Base-by-base conservation (phyloP, 2,888 invertebrate genomes). In the Electrophaes corylata region DNA sequence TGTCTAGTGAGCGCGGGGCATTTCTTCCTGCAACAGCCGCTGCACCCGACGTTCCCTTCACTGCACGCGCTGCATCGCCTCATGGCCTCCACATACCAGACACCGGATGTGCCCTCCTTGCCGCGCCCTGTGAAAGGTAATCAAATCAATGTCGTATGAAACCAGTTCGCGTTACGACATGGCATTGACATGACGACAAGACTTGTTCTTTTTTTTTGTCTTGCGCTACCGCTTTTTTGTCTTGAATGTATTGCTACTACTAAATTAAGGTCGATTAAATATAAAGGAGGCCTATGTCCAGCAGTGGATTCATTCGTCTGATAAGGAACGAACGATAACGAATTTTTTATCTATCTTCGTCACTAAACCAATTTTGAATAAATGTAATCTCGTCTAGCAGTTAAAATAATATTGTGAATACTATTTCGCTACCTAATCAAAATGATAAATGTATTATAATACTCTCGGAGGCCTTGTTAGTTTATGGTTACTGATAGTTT, bases 11-110 rank as follows among this genome's bases (percentile, higher is more conserved):
- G 95, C 65, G 96, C 98, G 49, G 96, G 96, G 40, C 98, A 98
- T 83, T 93, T 99, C 79, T 99, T 99, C 91, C 93, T 99, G 58
- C 99, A 99, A 85, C 96, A 98, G 85, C 98, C 98, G 2, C 95
- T 97, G 58, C 99, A 99, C 91, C 98, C 99, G 4, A 95, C 98
- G 41, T 98, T 96, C 92, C 96, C 96, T 14, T 95, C 95, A 57
- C 93, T 99, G 70, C 94, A 95, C 75, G 92, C 95, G 60, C 93
- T 98, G 71, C 96, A 96, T 82, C 93, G 93, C 70, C 95, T 94
- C 79, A 97, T 99, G 96, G 95, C 95, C 70, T 92, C 93, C 60
- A 95, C 96, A 64, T 99, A 99, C 88, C 94, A 94, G 64, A 94
- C 94, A 70, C 93, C 94, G 56, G 95, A 95, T 64, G 95, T 97